These are phyloP conservation scores for Aphelinus certus DNA, from an alignment of 1,140 invertebrate species.

Conservation along the genomic window DNA sequence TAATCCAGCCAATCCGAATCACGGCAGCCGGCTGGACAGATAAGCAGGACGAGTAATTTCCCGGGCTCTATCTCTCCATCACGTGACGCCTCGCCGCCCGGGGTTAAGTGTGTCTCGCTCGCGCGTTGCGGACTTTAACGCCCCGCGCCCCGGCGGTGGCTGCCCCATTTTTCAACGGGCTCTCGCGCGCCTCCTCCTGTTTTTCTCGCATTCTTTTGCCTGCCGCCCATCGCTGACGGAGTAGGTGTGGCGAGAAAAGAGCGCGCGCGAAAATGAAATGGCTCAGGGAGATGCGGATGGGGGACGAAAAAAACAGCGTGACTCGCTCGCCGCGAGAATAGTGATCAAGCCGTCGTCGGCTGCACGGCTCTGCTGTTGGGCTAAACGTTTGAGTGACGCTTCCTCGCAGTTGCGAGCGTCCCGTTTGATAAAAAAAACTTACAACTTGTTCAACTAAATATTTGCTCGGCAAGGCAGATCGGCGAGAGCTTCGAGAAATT, in stretches of 20 bases:
- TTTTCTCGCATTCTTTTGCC: constrained; percentile 34
- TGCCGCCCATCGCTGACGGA: constrained; percentile 43
- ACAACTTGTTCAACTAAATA: no score
- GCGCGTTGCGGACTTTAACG: constrained; percentile 45
- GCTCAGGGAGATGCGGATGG: no score
- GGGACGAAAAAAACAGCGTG: no score
- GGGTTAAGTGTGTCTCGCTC: constrained; percentile 22
- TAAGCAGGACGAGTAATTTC: constrained; percentile 13
- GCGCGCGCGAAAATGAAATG: neutral
- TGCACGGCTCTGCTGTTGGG: no score
- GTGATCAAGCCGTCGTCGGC: no score
- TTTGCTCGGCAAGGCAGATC: no score
- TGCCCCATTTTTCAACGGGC: constrained; percentile 57
- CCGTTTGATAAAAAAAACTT: no score
- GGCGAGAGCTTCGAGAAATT: no score
- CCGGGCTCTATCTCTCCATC: neutral
- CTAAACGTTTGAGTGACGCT: no score
- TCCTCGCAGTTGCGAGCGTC: no score
- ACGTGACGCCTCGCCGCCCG: neutral
- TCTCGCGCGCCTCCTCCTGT: constrained; percentile 45
- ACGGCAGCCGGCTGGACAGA: neutral
- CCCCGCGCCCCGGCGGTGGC: constrained; percentile 46
- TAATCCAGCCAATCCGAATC: no score
- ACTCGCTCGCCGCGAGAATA: no score
- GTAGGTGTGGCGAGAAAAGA: neutral